These are phyloP conservation scores for Lagenorhynchus albirostris DNA, from an alignment of 2,113 vertebrate genomes.

Conservation along the genomic window DNA sequence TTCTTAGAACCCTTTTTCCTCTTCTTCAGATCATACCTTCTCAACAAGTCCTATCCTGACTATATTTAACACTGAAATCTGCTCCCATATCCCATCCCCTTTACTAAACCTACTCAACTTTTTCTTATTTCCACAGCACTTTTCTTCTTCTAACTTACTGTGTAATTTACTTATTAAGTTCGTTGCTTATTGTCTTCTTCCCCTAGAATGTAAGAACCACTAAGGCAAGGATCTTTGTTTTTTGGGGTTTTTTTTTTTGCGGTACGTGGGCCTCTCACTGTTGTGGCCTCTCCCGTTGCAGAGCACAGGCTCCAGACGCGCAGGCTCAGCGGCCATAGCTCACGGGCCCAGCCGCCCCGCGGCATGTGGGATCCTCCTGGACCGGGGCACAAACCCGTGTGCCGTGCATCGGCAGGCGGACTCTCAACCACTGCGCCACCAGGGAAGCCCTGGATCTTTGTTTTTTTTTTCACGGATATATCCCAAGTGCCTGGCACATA, in stretches of 20 bases:
- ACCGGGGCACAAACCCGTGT: no score
- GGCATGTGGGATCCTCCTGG: no score
- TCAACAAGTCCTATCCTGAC: not conserved
- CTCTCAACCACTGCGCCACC: no score
- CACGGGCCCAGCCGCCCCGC: no score
- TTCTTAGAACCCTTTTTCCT: not conserved
- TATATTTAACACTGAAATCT: not conserved
- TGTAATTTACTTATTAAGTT: slow-evolving; percentile 21
- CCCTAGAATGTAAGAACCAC: not conserved
- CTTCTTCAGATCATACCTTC: not conserved
- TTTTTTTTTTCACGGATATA: not conserved
- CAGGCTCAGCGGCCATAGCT: no score
- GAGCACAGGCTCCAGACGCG: no score
- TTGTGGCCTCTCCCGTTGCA: no score
- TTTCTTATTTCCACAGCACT: not conserved
- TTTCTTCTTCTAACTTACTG: not conserved
- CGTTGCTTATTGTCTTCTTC: not conserved
- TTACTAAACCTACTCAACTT: not conserved
- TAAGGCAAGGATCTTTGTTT: not conserved
- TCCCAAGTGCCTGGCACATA: not conserved
- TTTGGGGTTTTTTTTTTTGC: not conserved
- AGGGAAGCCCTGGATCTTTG: no score
- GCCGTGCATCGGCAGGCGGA: no score
- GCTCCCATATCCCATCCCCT: not conserved
- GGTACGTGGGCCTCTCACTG: no score